phyloP scores from a whole-genome alignment of 1,140 invertebrate genomes.

The Conopomorpha cramerella region DNA sequence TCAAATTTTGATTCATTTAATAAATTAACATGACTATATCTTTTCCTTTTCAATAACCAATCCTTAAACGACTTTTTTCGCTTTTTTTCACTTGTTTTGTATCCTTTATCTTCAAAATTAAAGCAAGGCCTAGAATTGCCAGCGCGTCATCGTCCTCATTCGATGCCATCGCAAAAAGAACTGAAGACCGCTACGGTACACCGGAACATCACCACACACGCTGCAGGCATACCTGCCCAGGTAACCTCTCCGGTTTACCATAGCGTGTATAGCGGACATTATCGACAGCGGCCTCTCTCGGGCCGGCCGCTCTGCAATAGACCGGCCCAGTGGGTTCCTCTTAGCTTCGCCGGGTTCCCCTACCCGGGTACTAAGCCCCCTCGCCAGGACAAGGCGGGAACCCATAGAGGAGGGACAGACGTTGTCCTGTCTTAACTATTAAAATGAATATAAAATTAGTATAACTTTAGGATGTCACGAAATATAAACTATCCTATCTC shows the following conservation, averaged over 20 bases:
- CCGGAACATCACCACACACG: constrained; percentile 8
- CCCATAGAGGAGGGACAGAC: too few species aligned
- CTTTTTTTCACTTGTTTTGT: constrained; percentile 2
- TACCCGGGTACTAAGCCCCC: too few species aligned
- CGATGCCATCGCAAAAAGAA: constrained; percentile 3
- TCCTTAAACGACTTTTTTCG: constrained; percentile 8
- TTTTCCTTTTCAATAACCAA: constrained; percentile 11
- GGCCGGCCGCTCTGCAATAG: too few species aligned
- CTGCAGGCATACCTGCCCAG: not conserved
- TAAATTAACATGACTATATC: constrained; percentile 12
- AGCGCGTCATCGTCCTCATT: constrained; percentile 3
- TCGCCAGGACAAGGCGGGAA: too few species aligned
- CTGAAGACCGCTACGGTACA: constrained; percentile 9
- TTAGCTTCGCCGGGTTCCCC: too few species aligned
- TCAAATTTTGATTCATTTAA: constrained; percentile 15
- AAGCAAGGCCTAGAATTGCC: constrained; percentile 1
- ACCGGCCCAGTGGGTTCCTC: too few species aligned
- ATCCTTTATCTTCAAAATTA: constrained; percentile 5
- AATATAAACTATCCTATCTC: too few species aligned
- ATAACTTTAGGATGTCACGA: too few species aligned
- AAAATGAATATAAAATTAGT: too few species aligned
- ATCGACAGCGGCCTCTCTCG: too few species aligned
- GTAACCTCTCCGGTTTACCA: not conserved
- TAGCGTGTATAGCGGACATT: not conserved
- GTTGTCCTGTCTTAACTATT: too few species aligned